Conservation (phyloP, 2,113 vertebrate genomes). For the Vombatus ursinus region DNA sequence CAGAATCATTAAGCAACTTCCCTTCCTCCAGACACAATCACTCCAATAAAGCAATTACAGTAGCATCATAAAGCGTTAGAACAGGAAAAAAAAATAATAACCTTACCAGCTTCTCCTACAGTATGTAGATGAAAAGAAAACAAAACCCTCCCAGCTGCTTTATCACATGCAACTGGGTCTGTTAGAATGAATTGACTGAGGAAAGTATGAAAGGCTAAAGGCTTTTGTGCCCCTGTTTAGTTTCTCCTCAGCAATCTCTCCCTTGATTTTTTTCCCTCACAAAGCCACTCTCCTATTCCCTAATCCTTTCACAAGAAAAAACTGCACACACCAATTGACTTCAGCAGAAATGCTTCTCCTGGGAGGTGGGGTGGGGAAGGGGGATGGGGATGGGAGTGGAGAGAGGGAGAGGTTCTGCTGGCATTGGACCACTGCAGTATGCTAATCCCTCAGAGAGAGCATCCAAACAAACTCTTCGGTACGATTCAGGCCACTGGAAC, state of each 20-base stretch:
- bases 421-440: constrained; percentile 55
- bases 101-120: constrained; percentile 86
- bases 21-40: constrained; percentile 65
- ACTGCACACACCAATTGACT: constrained; percentile 80
- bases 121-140: constrained; percentile 78
- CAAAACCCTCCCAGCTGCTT: constrained; percentile 77
- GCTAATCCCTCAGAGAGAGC: constrained; percentile 58
- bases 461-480: constrained; percentile 15
- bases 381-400: constrained; percentile 39
- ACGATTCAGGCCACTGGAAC: not conserved
- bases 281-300: constrained; percentile 84
- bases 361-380: constrained; percentile 51
- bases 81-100: constrained; percentile 52
- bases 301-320: constrained; percentile 83
- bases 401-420: constrained; percentile 53
- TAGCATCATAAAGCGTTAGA: constrained; percentile 73
- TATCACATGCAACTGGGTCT: constrained; percentile 76
- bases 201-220: constrained; percentile 79
- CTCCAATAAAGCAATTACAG: constrained; percentile 75
- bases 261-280: constrained; percentile 79
- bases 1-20: constrained; percentile 78
- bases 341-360: constrained; percentile 79
- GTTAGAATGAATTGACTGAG: constrained; percentile 78
- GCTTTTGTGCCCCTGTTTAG: constrained; percentile 77
- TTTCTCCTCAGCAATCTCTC: constrained; percentile 81